Evolutionary conservation across 2,888 invertebrate species (phyloP), one percentile per base, ranked within the genome.

Genomic region (Chelonus formosanus): DNA sequence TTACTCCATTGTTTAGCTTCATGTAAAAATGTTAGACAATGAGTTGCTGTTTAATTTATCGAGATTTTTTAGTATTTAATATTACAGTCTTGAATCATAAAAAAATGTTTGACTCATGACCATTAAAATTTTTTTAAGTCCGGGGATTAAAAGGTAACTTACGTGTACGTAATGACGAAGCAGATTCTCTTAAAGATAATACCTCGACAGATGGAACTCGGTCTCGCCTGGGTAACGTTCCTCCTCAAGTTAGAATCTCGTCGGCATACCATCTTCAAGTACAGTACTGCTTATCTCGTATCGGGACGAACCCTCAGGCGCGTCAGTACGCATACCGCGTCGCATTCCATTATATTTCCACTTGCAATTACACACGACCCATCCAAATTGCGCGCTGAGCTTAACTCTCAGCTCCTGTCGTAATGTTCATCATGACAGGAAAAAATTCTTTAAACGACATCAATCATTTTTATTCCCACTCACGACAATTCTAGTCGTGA

Each of bases 311-410:
- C 74, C 71, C 73, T 69, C 71, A 53, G 55, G 75, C 76, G 74
- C 73, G 75, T 76, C 73, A 71, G 64, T 73, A 66, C 71, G 75
- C 78, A 78, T 79, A 76, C 75, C 79, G 73, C 73, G 70, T 73
- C 73, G 74, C 76, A 80, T 81, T 79, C 80, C 79, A 80, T 79
- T 78, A 76, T 80, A 73, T 78, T 80, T 78, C 75, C 73, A 67
- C 69, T 69, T 72, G 74, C 78, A 82, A 82, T 82, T 82, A 80
- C 77, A 76, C 67, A 71, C 57, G 52, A 69, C 48, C 50, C 47
- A 44, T 55, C 59, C 58, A 8, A 31, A 10, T 5, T 34, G 7
- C 44, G 44, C 57, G 8, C n/a, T 8, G 20, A 32, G 34, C 52
- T 52, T 34, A 32, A 10, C 52, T 35, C 60, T 36, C 32, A 48